Percentiles rank a stretch among this genome's conserved stretches.
phyloP scores from a whole-genome alignment of 2,797 vertebrate species.

The Sylvia borin region DNA sequence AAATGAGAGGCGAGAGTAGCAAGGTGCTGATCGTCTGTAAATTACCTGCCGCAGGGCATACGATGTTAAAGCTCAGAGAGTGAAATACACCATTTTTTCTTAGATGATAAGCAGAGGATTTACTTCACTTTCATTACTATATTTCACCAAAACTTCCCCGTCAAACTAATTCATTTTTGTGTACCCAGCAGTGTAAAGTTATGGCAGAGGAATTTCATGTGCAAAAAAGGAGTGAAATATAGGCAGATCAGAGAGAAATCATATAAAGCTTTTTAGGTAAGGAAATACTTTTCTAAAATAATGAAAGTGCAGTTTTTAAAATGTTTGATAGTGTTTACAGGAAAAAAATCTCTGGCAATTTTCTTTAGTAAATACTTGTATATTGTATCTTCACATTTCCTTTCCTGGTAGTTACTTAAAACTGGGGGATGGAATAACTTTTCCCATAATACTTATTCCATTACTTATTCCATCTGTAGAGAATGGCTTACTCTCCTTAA shows the following conservation, averaged over 20 bases:
- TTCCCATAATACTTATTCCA: background rate
- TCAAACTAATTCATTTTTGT: background rate
- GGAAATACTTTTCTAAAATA: background rate
- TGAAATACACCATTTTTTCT: background rate
- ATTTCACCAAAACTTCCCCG: background rate
- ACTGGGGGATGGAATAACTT: accelerated
- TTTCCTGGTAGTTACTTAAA: background rate
- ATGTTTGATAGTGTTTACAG: background rate
- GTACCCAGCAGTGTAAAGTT: background rate
- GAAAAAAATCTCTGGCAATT: background rate
- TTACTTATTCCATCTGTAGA: background rate
- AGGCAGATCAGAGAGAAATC: background rate
- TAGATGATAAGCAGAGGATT: background rate
- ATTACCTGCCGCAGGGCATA: background rate
- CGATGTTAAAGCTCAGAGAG: background rate
- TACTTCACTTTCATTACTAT: background rate
- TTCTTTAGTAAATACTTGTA: background rate
- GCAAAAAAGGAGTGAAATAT: background rate
- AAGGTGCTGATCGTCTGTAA: conserved; percentile 31
- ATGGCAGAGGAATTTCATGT: background rate
- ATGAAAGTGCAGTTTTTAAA: background rate
- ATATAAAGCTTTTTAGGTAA: background rate
- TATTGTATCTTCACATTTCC: background rate
- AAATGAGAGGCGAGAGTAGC: background rate
- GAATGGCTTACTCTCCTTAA: background rate